Evolutionary conservation across 2,888 invertebrate genomes (phyloP).

Genomic region (Microplitis manilae): DNA sequence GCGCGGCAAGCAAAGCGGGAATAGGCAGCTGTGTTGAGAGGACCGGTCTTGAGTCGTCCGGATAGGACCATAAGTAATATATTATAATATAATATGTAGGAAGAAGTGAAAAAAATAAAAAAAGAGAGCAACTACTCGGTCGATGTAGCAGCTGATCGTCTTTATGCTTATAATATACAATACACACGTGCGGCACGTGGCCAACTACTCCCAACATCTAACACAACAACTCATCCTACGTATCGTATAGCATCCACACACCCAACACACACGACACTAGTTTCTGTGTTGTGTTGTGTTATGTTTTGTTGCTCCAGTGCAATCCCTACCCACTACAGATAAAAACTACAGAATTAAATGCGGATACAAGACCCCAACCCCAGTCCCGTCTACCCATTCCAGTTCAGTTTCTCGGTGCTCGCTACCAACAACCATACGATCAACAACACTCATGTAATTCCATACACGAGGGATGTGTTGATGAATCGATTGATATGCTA

Average conservation of each 20-base stretch:
- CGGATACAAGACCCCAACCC: background rate
- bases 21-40: constrained; percentile 1
- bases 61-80: background rate
- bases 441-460: background rate
- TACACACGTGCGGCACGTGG: constrained; percentile 34
- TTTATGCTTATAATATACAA: constrained; percentile 15
- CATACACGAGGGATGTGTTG: background rate
- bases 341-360: background rate
- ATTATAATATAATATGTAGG: background rate
- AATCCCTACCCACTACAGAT: background rate
- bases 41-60: background rate
- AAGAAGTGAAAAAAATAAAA: background rate
- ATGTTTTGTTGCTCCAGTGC: background rate
- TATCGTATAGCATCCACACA: background rate
- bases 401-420: background rate
- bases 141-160: constrained; percentile 19
- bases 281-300: background rate
- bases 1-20: background rate
- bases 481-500: background rate
- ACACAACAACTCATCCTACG: constrained; percentile 1
- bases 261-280: background rate
- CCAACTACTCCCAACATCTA: constrained; percentile 2
- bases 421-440: background rate
- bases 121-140: constrained; percentile 5
- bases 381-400: background rate